Percentiles rank a stretch among this genome's conserved stretches.
These are phyloP conservation scores for Dromius quadrimaculatus DNA, from an alignment of 2,888 invertebrate genomes.

Conservation along the genomic window DNA sequence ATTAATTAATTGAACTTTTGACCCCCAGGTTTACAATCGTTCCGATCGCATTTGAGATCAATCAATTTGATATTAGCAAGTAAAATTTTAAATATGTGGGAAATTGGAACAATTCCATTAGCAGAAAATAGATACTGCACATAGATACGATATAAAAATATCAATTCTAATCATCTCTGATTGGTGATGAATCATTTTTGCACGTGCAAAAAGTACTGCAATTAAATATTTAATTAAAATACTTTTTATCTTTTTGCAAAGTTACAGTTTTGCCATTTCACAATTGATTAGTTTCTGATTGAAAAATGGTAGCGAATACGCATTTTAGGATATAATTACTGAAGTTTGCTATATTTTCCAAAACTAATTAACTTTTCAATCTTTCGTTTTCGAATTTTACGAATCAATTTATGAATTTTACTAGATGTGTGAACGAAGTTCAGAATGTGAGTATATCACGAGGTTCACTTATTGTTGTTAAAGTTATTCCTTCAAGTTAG, in stretches of 20 bases:
- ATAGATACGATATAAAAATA: no score
- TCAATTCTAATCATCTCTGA: slow-evolving; percentile 27
- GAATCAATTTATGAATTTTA: background rate
- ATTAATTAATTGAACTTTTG: no score
- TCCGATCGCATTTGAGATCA: no score
- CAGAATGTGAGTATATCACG: background rate
- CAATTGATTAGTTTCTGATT: slow-evolving; percentile 44
- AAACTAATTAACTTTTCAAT: slow-evolving; percentile 33
- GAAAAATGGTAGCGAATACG: slow-evolving; percentile 5
- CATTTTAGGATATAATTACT: slow-evolving; percentile 22
- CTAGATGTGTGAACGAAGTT: background rate
- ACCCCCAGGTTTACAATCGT: no score
- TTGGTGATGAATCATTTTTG: slow-evolving; percentile 26
- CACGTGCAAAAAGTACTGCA: slow-evolving; percentile 11
- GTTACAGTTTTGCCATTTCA: slow-evolving; percentile 26
- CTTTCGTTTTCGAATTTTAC: slow-evolving; percentile 16
- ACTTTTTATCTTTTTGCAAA: slow-evolving; percentile 9
- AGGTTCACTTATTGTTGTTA: background rate
- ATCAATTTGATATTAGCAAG: no score
- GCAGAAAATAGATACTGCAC: no score
- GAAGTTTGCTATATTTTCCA: slow-evolving; percentile 31
- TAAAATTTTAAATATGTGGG: no score
- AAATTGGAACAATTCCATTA: no score
- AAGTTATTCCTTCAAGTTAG: slow-evolving; percentile 13
- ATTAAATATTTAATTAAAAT: slow-evolving; percentile 46